phyloP scores from a whole-genome alignment of 2,888 invertebrate genomes.

The Himalopsyche kuldschensis region DNA sequence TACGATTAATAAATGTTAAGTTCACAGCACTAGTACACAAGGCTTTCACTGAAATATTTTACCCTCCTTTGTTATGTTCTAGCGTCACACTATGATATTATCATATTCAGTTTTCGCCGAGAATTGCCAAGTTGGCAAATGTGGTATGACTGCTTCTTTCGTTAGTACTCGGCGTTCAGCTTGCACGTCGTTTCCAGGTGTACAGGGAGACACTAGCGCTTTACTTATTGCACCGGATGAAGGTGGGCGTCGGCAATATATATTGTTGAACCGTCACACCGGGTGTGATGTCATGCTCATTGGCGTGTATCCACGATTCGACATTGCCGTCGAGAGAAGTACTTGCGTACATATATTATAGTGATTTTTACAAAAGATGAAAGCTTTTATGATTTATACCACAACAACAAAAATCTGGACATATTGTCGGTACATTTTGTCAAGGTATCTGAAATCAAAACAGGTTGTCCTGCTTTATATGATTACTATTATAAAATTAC shows the following conservation, averaged over 20 bases:
- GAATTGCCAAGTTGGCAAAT: background rate
- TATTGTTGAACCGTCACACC: background rate
- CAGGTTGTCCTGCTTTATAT: too few relatives aligned
- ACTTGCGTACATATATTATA: background rate
- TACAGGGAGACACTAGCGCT: background rate
- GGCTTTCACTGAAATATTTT: background rate
- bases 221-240: background rate
- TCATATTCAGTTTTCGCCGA: background rate
- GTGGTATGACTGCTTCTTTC: background rate
- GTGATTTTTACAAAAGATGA: background rate
- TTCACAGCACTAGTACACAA: background rate
- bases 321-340: background rate
- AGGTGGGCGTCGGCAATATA: background rate
- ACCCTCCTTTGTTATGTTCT: background rate
- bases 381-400: background rate
- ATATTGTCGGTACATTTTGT: too few relatives aligned
- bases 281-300: conserved; percentile 1
- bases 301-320: background rate
- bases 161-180: background rate
- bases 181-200: background rate
- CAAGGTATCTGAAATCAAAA: background rate
- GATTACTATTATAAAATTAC: too few relatives aligned
- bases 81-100: background rate
- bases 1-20: background rate
- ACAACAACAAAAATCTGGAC: too few relatives aligned